A percentile compares a stretch with the other conserved stretches of the same genome.
phyloP scores from a whole-genome alignment of 2,113 vertebrate genomes.

The Oxyura jamaicensis region DNA sequence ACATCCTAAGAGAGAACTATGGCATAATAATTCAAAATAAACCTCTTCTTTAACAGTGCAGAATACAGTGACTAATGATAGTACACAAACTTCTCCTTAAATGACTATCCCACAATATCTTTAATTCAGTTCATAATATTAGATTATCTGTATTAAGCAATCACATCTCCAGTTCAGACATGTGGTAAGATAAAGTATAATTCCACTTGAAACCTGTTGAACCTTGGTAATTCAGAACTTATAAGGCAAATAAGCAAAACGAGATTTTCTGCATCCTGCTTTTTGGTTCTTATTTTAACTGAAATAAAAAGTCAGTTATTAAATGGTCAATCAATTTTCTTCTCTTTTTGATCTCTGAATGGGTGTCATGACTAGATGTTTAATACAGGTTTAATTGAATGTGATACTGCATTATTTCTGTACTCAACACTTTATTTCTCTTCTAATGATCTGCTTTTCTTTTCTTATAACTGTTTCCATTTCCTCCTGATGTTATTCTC shows the following conservation, averaged over 20 bases:
- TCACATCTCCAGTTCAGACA: background rate
- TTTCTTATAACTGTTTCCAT: background rate
- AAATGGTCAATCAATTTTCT: background rate
- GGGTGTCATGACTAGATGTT: background rate
- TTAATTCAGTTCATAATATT: background rate
- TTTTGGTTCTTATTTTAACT: background rate
- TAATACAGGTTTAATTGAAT: conserved; percentile 7
- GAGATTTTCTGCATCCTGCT: background rate
- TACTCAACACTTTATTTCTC: background rate
- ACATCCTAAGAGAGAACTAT: background rate
- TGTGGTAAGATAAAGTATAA: background rate
- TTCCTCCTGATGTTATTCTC: conserved; percentile 41
- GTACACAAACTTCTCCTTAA: conserved; percentile 5
- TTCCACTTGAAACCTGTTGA: background rate
- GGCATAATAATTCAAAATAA: conserved; percentile 27
- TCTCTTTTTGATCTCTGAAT: background rate
- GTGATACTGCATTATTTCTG: background rate
- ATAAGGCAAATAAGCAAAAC: background rate
- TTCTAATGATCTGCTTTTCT: conserved; percentile 24
- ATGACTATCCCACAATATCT: background rate
- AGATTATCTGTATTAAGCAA: background rate
- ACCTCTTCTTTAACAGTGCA: conserved; percentile 18
- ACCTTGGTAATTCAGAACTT: background rate
- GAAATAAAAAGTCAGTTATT: background rate
- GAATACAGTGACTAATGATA: conserved; percentile 14